Evolutionary conservation across 1,140 invertebrate species (phyloP).

Genomic region (Pogonognathellus flavescens): DNA sequence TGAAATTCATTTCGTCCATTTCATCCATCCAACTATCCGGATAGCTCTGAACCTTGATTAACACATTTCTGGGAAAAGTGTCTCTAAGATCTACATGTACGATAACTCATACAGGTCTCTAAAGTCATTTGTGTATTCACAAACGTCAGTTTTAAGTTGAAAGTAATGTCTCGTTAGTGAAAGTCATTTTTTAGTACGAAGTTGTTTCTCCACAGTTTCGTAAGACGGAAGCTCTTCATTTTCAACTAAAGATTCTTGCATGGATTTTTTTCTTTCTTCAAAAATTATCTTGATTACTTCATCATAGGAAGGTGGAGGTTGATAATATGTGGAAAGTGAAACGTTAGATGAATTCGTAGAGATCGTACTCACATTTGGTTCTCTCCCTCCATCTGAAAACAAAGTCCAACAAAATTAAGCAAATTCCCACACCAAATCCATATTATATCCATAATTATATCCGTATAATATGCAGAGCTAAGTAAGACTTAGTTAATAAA

Average conservation of each 20-base stretch:
- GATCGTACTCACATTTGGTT: neutral
- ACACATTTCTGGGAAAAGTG: too few relatives aligned
- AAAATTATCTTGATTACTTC: neutral
- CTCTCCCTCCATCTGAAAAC: neutral
- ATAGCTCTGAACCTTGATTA: too few relatives aligned
- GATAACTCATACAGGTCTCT: neutral
- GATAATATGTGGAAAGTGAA: neutral
- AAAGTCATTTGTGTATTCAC: neutral
- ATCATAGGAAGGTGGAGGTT: conserved; percentile 18
- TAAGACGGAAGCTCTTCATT: conserved; percentile 49
- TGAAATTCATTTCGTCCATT: too few relatives aligned
- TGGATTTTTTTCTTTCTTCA: conserved; percentile 15
- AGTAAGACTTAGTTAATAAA: too few relatives aligned
- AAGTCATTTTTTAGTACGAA: neutral
- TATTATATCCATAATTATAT: too few relatives aligned
- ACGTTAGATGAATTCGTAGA: conserved; percentile 3
- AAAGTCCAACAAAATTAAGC: neutral
- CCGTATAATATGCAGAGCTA: too few relatives aligned
- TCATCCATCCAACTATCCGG: too few relatives aligned
- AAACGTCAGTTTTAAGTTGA: neutral
- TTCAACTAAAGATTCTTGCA: conserved; percentile 20
- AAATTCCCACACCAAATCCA: neutral
- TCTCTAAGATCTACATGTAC: neutral
- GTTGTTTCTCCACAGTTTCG: conserved; percentile 2
- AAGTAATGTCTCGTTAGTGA: neutral